These are phyloP conservation scores for Sinocyclocheilus grahami DNA, from an alignment of 2,113 vertebrate genomes.

Conservation along the genomic window DNA sequence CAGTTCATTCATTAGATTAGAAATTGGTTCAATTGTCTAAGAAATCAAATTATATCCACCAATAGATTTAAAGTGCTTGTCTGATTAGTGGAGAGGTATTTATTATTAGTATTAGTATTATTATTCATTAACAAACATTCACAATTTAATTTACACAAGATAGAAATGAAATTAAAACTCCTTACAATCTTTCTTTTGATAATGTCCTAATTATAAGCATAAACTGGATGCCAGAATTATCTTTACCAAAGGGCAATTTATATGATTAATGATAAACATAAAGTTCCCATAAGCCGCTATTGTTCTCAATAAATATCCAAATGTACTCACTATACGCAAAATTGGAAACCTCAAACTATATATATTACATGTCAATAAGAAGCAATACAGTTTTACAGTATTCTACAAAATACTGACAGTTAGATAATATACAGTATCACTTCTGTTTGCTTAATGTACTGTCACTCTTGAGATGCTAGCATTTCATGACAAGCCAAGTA, in stretches of 20 bases:
- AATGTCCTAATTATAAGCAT: background rate
- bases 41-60: background rate
- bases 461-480: background rate
- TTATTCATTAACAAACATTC: no score
- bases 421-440: background rate
- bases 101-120: background rate
- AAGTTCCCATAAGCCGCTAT: background rate
- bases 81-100: background rate
- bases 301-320: constrained; percentile 16
- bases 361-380: background rate
- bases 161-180: no score
- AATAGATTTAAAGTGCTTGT: background rate
- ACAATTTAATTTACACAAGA: no score
- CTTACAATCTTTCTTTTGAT: background rate
- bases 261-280: constrained; percentile 4
- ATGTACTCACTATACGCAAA: background rate
- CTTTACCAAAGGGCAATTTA: background rate
- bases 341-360: background rate
- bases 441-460: background rate
- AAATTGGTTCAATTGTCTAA: constrained; percentile 5
- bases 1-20: background rate
- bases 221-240: background rate
- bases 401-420: constrained; percentile 4
- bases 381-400: background rate
- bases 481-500: background rate